Base-by-base conservation (phyloP, 2,888 invertebrate species). In the Lathronympha strigana region DNA sequence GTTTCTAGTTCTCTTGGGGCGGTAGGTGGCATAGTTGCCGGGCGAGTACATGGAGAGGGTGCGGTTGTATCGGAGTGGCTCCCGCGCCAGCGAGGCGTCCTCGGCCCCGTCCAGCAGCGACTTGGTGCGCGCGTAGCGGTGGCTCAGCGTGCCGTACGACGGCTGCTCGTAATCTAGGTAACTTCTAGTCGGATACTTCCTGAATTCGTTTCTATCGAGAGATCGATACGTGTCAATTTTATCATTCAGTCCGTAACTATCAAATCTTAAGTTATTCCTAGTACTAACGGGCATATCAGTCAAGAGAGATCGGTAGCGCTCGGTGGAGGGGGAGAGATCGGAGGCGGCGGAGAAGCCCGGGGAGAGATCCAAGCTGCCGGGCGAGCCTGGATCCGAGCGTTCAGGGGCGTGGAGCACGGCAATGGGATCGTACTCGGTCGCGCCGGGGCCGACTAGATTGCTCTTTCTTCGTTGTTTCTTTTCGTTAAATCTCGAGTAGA, bases 401-500 rank as follows among this genome's bases (percentile, higher is more conserved):
- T 87, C 71, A 21, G 47, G 2, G n/a, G 81, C 82, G 73, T 90
- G 92, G 73, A 92, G 86, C 60, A 91, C 81, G 11, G 91, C 87
- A 53, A 92, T 71, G 2, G 92, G 92, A 69, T 92, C 92, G 72
- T 94, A 94, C 68, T 94, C 94, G 2, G 91, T 82, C 9, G 93
- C 93, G 49, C 93, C 90, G 6, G 95, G 94, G 17, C 94, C 94
- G 9, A 95, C 94, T 71, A 95, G 87, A 73, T 93, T 95, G 75
- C 94, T 94, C 76, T 95, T 95, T 69, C 95, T 93, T 67, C 94
- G 92, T 71, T 94, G 94, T 76, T 96, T 96, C 80, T 96, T 95
- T 78, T 97, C 97, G 81, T 98, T 97, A 81, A 98, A 98, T 72
- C 97, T 93, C 13, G 96, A 95, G 80, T 97, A 98, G 87, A 97